These are phyloP conservation scores for Quadriops clusia DNA, from an alignment of 2,888 invertebrate species.

Conservation along the genomic window DNA sequence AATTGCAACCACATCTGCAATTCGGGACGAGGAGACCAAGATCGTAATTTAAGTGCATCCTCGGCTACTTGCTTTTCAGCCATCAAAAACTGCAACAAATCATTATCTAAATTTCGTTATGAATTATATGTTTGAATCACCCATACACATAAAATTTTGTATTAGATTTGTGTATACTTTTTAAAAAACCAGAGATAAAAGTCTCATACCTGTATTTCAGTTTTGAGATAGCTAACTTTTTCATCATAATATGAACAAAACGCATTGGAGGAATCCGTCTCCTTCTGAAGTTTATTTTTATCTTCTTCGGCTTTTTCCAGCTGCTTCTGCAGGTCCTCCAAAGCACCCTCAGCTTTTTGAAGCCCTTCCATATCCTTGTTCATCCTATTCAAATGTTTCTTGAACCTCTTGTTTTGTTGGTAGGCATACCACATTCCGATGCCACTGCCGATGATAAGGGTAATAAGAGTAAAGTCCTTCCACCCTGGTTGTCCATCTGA, in stretches of 20 bases:
- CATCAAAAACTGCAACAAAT: background rate
- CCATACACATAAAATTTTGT: background rate
- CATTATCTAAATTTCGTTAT: slow-evolving; percentile 1
- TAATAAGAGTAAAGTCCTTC: slow-evolving; percentile 83
- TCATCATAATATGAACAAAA: slow-evolving; percentile 70
- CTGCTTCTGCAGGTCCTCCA: slow-evolving; percentile 75
- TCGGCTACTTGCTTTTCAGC: slow-evolving; percentile 75
- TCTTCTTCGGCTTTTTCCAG: slow-evolving; percentile 79
- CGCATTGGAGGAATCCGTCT: slow-evolving; percentile 46
- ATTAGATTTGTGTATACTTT: background rate
- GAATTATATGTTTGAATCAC: background rate
- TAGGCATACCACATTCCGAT: slow-evolving; percentile 88
- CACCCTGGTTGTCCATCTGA: slow-evolving; percentile 39
- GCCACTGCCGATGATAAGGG: slow-evolving; percentile 70
- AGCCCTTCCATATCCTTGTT: slow-evolving; percentile 88
- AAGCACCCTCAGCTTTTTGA: slow-evolving; percentile 76
- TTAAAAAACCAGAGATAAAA: background rate
- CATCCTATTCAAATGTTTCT: slow-evolving; percentile 80
- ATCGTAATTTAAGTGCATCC: slow-evolving; percentile 78
- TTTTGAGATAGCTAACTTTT: slow-evolving; percentile 68
- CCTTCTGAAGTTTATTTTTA: slow-evolving; percentile 66
- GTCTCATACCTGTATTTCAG: slow-evolving; percentile 61
- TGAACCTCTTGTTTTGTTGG: slow-evolving; percentile 79
- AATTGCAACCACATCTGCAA: slow-evolving; percentile 92
- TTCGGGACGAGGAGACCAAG: slow-evolving; percentile 80